Base-by-base conservation (phyloP, 2,888 invertebrate genomes). In the Drosophila hamatofila region DNA sequence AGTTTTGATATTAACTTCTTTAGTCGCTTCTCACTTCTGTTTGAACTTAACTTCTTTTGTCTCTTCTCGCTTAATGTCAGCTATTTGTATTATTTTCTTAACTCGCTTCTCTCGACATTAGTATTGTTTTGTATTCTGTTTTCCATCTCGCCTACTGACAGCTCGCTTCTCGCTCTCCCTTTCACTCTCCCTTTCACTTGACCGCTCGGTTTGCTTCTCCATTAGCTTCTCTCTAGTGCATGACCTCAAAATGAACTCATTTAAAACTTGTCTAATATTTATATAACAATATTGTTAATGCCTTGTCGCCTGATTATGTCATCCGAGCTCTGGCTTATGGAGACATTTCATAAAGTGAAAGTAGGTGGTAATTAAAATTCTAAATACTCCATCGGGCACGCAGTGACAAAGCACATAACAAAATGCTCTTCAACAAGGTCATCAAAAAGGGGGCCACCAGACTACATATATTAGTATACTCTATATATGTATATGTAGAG, bases 311-410 rank as follows among this genome's bases (percentile, higher is more conserved):
- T 58, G 66, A 66, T 75, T 72, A 77, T 62, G 78, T 30, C 72
- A 77, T 75, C 11, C 16, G 3, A 59, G 30, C 18, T 60, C 30
- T 12, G 30, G 33, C 57, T 62, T 52, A 56, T 57, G 48, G 21
- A 11, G 48, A 16, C 48, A 33, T 77, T 66, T 59, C 44, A 66
- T 66, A 49, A 57, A 67, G 52, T 64, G 54, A 51, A 64, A 76
- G 61, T 51, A 35, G 64, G 58, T 56, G 66, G 23, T 63, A 63
- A 61, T 76, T 72, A 63, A 72, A 64, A 55, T 27, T 42, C 63
- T 27, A 48, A 58, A 57, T 56, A 18, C 35, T 54, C 44, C 21
- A 49, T 27, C 27, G 42, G 49, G 39, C 21, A 42, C 18, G 37
- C 42, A 57, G 46, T n/a, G 14, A 48, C 71, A 57, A 51, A 61